A percentile compares a stretch with the other conserved stretches of the same genome.
These are phyloP conservation scores for Samia ricini DNA, from an alignment of 1,140 invertebrate genomes.

Conservation along the genomic window DNA sequence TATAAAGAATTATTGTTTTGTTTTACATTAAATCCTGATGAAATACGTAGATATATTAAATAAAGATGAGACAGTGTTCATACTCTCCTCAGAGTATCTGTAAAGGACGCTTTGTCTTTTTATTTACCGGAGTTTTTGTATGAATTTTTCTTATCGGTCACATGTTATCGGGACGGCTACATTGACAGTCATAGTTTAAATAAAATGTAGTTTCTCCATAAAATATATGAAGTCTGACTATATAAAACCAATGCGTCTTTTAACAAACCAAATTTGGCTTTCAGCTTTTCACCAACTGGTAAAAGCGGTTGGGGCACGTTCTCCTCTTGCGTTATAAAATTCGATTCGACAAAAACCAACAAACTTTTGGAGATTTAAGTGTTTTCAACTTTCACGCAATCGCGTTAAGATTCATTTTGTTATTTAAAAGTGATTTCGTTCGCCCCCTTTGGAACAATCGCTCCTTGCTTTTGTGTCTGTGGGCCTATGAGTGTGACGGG, in stretches of 20 bases:
- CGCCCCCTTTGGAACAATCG: slow-evolving; percentile 38
- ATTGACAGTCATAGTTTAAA: slow-evolving; percentile 36
- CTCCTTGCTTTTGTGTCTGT: slow-evolving; percentile 66
- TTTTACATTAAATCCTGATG: too few relatives aligned
- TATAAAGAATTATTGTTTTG: too few relatives aligned
- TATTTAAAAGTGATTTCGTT: slow-evolving; percentile 32
- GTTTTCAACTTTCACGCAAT: slow-evolving; percentile 43
- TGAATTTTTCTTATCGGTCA: slow-evolving; percentile 45
- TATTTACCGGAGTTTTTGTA: slow-evolving; percentile 38
- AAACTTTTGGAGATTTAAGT: slow-evolving; percentile 18
- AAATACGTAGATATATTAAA: too few relatives aligned
- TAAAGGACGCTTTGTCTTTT: slow-evolving; percentile 16
- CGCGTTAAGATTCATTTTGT: slow-evolving; percentile 49
- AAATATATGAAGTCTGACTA: background rate
- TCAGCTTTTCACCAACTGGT: slow-evolving; percentile 63
- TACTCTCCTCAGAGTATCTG: slow-evolving; percentile 3
- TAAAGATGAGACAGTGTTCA: background rate
- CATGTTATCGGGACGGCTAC: slow-evolving; percentile 33
- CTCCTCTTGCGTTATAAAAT: slow-evolving; percentile 54
- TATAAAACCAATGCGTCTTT: background rate
- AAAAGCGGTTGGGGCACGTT: slow-evolving; percentile 73
- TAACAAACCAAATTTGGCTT: slow-evolving; percentile 28
- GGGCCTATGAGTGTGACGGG: slow-evolving; percentile 64
- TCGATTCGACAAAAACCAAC: slow-evolving; percentile 45
- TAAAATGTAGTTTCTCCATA: background rate